A percentile compares a stretch with the other conserved stretches of the same genome.
These are phyloP conservation scores for Eurypyga helias DNA, from an alignment of 2,113 vertebrate genomes.

Conservation along the genomic window DNA sequence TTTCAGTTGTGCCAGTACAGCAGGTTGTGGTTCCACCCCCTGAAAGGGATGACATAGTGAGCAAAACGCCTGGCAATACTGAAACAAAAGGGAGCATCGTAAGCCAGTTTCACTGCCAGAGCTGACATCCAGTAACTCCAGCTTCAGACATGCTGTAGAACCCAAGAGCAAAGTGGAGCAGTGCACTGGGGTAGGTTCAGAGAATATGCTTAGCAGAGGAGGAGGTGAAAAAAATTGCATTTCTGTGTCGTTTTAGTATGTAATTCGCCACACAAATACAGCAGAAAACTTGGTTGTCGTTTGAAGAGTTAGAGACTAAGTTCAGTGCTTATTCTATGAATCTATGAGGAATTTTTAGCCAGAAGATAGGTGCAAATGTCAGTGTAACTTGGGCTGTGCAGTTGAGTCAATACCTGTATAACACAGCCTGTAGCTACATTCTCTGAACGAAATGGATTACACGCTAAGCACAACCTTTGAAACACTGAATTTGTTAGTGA, in stretches of 20 bases:
- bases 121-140: neutral
- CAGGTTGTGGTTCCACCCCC: neutral
- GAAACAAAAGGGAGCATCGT: neutral
- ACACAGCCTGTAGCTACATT: neutral
- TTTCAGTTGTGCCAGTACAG: neutral
- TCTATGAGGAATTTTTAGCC: neutral
- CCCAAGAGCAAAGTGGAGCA: neutral
- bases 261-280: neutral
- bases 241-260: neutral
- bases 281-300: neutral
- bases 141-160: neutral
- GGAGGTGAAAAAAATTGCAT: neutral
- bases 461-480: neutral
- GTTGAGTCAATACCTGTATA: neutral
- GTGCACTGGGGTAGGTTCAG: neutral
- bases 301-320: neutral
- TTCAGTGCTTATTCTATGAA: neutral
- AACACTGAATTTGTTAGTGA: conserved; percentile 32
- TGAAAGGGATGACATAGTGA: neutral
- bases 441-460: conserved; percentile 15
- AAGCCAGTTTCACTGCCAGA: neutral
- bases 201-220: neutral
- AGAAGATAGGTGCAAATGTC: neutral
- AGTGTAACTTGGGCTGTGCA: neutral
- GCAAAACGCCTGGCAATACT: neutral